Conservation (phyloP, 2,888 invertebrate species). For the Pachymerium ferrugineum region DNA sequence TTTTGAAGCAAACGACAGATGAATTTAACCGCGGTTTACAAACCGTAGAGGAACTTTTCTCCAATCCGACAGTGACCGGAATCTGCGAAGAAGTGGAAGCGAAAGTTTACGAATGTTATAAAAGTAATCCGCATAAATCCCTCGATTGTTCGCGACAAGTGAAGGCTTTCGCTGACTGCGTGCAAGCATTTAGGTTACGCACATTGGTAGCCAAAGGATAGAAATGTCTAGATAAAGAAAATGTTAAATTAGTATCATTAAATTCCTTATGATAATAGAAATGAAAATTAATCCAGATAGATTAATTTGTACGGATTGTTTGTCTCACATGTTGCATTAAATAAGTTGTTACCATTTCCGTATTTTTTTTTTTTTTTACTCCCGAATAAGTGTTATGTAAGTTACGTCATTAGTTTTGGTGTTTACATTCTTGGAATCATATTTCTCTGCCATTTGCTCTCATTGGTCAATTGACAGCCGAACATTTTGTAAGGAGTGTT, state of each 20-base stretch:
- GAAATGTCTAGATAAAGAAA: not conserved
- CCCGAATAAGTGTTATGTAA: too few species aligned
- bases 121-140: not conserved
- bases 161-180: slow-evolving; percentile 20
- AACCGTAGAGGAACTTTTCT: slow-evolving; percentile 23
- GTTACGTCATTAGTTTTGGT: too few species aligned
- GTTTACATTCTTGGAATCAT: too few species aligned
- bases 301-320: too few species aligned
- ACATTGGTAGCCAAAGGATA: not conserved
- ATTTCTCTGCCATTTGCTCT: too few species aligned
- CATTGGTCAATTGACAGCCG: too few species aligned
- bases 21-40: slow-evolving; percentile 29
- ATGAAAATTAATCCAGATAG: not conserved
- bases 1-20: slow-evolving; percentile 15
- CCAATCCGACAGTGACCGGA: not conserved
- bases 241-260: not conserved
- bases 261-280: not conserved
- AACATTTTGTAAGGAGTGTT: not conserved
- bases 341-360: too few species aligned
- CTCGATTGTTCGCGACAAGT: slow-evolving; percentile 27
- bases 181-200: not conserved
- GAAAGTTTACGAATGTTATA: slow-evolving; percentile 6
- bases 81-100: slow-evolving; percentile 1
- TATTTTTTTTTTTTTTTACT: too few species aligned
- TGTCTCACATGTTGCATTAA: too few species aligned